Conservation (phyloP, 2,113 vertebrate genomes). For the Halichoerus grypus region DNA sequence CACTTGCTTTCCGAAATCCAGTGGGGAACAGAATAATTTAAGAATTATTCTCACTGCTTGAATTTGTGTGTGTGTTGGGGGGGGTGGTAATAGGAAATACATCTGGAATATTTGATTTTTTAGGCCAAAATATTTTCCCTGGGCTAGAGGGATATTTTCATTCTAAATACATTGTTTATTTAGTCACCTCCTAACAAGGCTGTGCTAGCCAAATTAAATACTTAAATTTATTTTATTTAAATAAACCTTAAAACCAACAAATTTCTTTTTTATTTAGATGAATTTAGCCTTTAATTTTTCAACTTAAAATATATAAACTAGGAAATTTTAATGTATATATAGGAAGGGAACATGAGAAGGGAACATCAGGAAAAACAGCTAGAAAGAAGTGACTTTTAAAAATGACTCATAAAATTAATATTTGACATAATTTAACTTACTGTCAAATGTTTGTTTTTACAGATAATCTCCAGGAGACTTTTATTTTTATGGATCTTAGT, state of each 20-base stretch:
- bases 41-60: slow-evolving; percentile 23
- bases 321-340: not conserved
- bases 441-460: not conserved
- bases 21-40: not conserved
- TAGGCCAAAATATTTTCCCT: slow-evolving; percentile 62
- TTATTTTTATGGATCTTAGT: slow-evolving; percentile 23
- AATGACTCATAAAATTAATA: not conserved
- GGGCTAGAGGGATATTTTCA: slow-evolving; percentile 2
- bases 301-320: not conserved
- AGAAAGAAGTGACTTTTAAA: slow-evolving; percentile 38
- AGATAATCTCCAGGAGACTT: not conserved
- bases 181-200: not conserved
- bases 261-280: slow-evolving; percentile 32
- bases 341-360: not conserved
- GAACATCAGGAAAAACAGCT: not conserved
- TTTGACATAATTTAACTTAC: slow-evolving; percentile 10
- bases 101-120: slow-evolving; percentile 48
- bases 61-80: not conserved
- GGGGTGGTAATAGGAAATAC: not conserved
- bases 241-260: slow-evolving; percentile 29
- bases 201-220: slow-evolving; percentile 57
- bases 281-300: slow-evolving; percentile 56
- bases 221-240: slow-evolving; percentile 66
- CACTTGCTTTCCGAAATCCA: not conserved
- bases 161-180: slow-evolving; percentile 63